Conservation (phyloP, 1,140 invertebrate genomes). For the Dysdera silvatica region DNA sequence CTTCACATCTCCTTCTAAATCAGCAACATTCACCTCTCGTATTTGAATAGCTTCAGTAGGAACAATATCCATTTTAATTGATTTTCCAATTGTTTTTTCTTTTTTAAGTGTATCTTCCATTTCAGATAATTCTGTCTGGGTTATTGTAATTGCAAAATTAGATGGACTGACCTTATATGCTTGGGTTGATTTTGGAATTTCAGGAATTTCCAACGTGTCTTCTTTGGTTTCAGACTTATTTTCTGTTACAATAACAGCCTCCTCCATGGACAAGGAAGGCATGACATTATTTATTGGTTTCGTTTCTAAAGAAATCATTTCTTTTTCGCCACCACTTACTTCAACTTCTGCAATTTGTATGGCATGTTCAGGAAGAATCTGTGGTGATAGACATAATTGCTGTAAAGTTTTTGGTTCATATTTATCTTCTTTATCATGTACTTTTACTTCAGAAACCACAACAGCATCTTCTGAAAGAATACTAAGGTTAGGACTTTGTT, state of each 20-base stretch:
- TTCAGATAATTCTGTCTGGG: slow-evolving; percentile 26
- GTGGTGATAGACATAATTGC: background rate
- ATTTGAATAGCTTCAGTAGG: slow-evolving; percentile 51
- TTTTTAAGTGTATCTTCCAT: slow-evolving; percentile 50
- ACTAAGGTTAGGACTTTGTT: slow-evolving; percentile 50
- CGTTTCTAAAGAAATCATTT: slow-evolving; percentile 39
- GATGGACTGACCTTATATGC: slow-evolving; percentile 5
- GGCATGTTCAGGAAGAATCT: slow-evolving; percentile 43
- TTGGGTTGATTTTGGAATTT: slow-evolving; percentile 8
- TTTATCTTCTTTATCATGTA: slow-evolving; percentile 55
- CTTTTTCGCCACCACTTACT: slow-evolving; percentile 53
- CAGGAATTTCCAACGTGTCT: background rate
- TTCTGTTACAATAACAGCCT: slow-evolving; percentile 19
- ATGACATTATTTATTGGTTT: slow-evolving; percentile 41
- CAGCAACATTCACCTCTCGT: slow-evolving; percentile 49
- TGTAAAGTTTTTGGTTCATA: slow-evolving; percentile 38
- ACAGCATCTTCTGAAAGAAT: slow-evolving; percentile 56
- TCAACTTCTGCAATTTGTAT: slow-evolving; percentile 52
- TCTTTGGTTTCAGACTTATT: slow-evolving; percentile 9
- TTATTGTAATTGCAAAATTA: slow-evolving; percentile 21
- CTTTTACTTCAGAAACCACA: slow-evolving; percentile 51
- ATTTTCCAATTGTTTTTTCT: slow-evolving; percentile 34
- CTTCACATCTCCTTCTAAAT: slow-evolving; percentile 50
- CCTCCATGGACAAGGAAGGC: slow-evolving; percentile 48
- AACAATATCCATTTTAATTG: slow-evolving; percentile 40